Evolutionary conservation across 1,140 invertebrate species (phyloP).

Genomic region (Adelges cooleyi): DNA sequence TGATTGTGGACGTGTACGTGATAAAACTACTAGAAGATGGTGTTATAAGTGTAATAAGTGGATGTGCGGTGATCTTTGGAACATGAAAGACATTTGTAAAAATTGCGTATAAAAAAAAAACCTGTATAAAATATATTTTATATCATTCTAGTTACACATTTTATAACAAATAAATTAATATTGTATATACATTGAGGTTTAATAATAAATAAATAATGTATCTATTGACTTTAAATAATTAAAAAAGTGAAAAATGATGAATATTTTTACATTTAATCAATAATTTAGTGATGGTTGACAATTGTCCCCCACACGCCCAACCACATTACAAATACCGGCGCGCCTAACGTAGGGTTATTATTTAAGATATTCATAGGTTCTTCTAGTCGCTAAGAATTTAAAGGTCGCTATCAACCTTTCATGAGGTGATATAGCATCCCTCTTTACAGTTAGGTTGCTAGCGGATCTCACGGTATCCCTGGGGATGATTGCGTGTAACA

Average conservation of each 20-base stretch:
- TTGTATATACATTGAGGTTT: background rate
- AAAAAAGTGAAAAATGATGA: background rate
- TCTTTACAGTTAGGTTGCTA: too few species aligned
- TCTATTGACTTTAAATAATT: background rate
- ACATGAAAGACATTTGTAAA: background rate
- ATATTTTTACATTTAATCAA: too few species aligned
- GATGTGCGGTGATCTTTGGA: background rate
- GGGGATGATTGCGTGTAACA: too few species aligned
- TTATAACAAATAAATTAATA: background rate
- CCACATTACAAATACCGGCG: background rate
- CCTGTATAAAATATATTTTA: background rate
- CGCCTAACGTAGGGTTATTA: background rate
- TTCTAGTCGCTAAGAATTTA: too few species aligned
- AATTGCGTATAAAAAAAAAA: background rate
- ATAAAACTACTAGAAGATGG: constrained; percentile 2
- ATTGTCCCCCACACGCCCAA: background rate
- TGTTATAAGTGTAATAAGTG: background rate
- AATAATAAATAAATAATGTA: constrained; percentile 2
- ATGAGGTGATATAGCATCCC: too few species aligned
- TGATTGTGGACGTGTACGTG: background rate
- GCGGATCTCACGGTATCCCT: too few species aligned
- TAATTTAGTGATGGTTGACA: too few species aligned
- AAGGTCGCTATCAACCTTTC: too few species aligned
- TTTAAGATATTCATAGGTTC: too few species aligned
- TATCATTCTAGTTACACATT: background rate